A percentile compares a stretch with the other conserved stretches of the same genome.
phyloP scores from a whole-genome alignment of 2,113 vertebrate species.

The Oreotrochilus melanogaster region DNA sequence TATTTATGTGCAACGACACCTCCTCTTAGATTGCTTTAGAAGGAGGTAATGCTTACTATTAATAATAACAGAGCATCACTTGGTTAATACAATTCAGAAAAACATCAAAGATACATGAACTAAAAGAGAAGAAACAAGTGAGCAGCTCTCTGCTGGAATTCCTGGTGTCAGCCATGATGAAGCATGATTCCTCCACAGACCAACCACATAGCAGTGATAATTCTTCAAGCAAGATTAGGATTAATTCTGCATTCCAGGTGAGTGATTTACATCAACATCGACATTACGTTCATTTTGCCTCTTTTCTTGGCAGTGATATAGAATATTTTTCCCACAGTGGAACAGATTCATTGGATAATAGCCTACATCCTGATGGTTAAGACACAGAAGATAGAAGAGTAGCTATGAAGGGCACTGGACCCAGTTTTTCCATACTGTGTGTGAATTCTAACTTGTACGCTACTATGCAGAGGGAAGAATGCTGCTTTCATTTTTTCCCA shows the following conservation, averaged over 20 bases:
- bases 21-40: background rate
- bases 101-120: background rate
- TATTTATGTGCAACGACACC: background rate
- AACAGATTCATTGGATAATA: background rate
- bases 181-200: background rate
- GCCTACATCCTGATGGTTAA: background rate
- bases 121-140: background rate
- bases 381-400: background rate
- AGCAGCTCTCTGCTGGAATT: background rate
- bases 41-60: background rate
- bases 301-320: background rate
- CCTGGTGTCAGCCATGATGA: background rate
- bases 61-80: background rate
- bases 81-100: background rate
- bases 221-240: background rate
- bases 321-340: background rate
- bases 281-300: background rate
- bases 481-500: background rate
- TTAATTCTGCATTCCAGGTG: background rate
- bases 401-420: background rate
- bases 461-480: background rate
- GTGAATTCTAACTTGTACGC: background rate
- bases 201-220: background rate
- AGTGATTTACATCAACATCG: background rate
- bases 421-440: background rate